phyloP scores from a whole-genome alignment of 2,888 invertebrate genomes.

The Lasioglossum lativentre region DNA sequence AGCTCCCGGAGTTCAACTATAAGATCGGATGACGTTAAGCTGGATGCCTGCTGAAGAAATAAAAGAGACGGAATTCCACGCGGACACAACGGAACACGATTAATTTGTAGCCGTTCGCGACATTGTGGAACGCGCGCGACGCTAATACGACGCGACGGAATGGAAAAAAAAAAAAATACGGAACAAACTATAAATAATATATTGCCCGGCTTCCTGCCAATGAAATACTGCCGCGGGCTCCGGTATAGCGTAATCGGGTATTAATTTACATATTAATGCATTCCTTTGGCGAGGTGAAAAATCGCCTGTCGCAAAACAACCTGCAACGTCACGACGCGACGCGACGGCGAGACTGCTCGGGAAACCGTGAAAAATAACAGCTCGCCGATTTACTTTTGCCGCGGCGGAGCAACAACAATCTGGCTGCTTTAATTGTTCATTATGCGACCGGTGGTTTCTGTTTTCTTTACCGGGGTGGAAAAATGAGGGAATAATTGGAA shows the following conservation, averaged over 20 bases:
- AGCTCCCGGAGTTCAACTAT: constrained; percentile 42
- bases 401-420: not conserved
- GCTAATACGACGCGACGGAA: not conserved
- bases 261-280: constrained; percentile 54
- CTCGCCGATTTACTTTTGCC: not conserved
- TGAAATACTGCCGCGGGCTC: constrained; percentile 41
- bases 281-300: constrained; percentile 42
- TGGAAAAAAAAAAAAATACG: constrained; percentile 21
- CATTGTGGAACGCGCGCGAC: not conserved
- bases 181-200: constrained; percentile 49
- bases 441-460: not conserved
- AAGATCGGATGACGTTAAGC: constrained; percentile 32
- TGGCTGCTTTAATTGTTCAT: not conserved
- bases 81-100: not conserved
- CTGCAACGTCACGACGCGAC: not conserved
- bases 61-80: not conserved
- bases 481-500: not conserved
- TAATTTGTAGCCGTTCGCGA: constrained; percentile 25
- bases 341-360: constrained; percentile 13
- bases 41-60: constrained; percentile 10
- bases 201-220: constrained; percentile 28
- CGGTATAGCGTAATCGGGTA: constrained; percentile 45
- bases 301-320: constrained; percentile 28
- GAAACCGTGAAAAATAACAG: constrained; percentile 26
- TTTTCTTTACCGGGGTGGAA: not conserved